Base-by-base conservation (phyloP, 2,888 invertebrate genomes). In the Gasteruption jaculator region DNA sequence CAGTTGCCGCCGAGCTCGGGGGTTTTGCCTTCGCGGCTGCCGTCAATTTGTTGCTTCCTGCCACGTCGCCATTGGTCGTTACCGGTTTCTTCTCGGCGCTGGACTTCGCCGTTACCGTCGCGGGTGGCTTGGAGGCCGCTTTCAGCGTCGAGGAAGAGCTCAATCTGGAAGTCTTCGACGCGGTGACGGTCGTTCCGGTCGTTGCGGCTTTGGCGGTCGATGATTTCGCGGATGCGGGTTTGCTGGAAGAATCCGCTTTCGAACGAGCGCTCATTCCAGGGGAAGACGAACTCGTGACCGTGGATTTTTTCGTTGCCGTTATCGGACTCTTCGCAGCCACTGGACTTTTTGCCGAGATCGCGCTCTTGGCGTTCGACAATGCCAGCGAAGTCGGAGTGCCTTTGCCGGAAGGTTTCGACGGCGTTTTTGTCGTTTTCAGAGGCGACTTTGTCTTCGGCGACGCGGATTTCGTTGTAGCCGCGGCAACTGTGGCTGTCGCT, bases 1-100 rank as follows among this genome's bases (percentile, higher is more conserved):
- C 39, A 27, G 46, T n/a, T 19, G 46, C 38, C 40, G 37, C 50
- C 45, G 6, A 50, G n/a, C n/a, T n/a, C n/a, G n/a, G n/a, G n/a
- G n/a, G 25, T 31, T 53, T 57, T 5, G 46, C 10, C 5, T 41
- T 21, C 10, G 41, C 35, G 5, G 46, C 19, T 3, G 49, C 40
- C 4, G 52, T 12, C 16, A 48, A 47, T 42, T 50, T 61, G 8
- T 53, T 51, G 3, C 55, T 43, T 5, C 65, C 62, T 57, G 77
- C 78, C 1, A 66, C 71, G 35, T 81, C 81, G 8, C 80, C 81
- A 55, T 80, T 81, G 2, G 74, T 58, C 6, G 76, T 61, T 0
- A 79, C 73, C 58, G 79, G 79, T 58, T 74, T 78, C 18, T 77
- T 77, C 1, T 59, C 25, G 21, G 56, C 22, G 14, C 56, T 31